phyloP scores from a whole-genome alignment of 2,113 vertebrate species.

The Neoarius graeffei region DNA sequence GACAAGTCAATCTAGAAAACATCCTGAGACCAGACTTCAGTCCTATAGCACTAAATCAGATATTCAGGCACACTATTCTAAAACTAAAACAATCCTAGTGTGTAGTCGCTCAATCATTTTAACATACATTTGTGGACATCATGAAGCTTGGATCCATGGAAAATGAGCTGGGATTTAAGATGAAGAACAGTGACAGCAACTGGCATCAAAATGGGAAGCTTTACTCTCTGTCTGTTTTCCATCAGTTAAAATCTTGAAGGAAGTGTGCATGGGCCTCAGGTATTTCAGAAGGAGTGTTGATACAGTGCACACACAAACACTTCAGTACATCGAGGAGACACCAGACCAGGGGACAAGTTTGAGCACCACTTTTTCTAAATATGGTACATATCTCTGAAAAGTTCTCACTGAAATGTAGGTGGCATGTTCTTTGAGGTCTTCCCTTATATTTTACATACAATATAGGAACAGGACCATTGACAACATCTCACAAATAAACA shows the following conservation, averaged over 20 bases:
- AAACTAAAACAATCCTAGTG: neutral
- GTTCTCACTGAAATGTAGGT: neutral
- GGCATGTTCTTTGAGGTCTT: neutral
- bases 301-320: neutral
- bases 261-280: neutral
- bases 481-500: neutral
- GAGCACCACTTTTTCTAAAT: neutral
- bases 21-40: neutral
- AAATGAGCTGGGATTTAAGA: neutral
- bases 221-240: neutral
- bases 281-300: neutral
- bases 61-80: neutral
- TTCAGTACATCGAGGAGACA: neutral
- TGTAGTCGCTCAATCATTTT: neutral
- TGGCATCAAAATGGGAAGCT: slow-evolving; percentile 20
- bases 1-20: neutral
- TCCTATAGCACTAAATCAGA: neutral
- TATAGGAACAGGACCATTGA: neutral
- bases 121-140: neutral
- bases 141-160: neutral
- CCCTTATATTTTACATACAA: neutral
- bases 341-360: neutral
- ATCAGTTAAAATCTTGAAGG: slow-evolving; percentile 2
- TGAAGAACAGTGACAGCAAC: neutral
- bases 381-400: neutral